Percentiles rank a stretch among this genome's conserved stretches.
Conservation (phyloP, 2,113 vertebrate species). For the Peromyscus leucopus region DNA sequence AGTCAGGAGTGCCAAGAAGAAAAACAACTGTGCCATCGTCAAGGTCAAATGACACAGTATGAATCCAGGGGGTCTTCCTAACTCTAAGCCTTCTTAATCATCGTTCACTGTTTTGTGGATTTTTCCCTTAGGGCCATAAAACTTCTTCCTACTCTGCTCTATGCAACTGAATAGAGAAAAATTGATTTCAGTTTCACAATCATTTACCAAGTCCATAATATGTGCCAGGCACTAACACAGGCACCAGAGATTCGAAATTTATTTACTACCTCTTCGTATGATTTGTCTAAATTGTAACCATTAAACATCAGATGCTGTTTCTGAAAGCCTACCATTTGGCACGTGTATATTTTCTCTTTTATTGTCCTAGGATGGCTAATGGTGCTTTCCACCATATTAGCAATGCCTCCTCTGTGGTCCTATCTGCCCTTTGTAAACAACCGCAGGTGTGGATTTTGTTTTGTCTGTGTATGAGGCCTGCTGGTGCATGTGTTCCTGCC, state of each 20-base stretch:
- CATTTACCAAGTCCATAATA: not conserved
- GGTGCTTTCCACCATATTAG: not conserved
- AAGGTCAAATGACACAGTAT: not conserved
- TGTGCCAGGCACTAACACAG: not conserved
- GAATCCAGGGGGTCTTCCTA: not conserved
- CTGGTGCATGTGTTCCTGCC: not conserved
- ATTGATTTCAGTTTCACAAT: not conserved
- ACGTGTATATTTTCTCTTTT: not conserved
- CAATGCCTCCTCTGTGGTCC: not conserved
- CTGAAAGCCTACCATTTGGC: not conserved
- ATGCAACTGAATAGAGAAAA: not conserved
- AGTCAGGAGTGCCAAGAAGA: not conserved
- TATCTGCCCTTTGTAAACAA: conserved; percentile 44
- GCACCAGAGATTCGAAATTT: not conserved
- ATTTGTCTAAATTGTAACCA: not conserved
- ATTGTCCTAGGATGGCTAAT: not conserved
- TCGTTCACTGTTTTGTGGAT: not conserved
- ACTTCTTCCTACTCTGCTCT: not conserved
- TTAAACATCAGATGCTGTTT: not conserved
- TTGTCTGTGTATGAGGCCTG: not conserved
- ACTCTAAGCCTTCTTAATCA: not conserved
- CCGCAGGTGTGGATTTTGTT: conserved; percentile 45
- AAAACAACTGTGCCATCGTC: not conserved
- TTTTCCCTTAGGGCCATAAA: not conserved
- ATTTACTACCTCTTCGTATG: not conserved